Base-by-base conservation (phyloP, 2,113 vertebrate species). In the Corvus moneduloides region DNA sequence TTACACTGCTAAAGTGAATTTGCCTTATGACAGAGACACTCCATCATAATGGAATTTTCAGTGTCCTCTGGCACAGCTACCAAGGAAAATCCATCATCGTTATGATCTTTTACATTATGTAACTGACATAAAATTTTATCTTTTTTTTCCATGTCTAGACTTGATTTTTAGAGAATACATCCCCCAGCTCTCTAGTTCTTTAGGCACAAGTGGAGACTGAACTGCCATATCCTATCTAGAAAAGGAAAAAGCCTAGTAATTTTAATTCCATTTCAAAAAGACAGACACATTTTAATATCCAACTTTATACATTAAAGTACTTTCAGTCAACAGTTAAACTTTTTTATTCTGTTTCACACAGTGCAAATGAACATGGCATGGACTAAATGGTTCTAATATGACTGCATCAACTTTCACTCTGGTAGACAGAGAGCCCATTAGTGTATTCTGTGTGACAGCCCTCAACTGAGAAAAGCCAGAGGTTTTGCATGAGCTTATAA, bases 141-240 rank as follows among this genome's bases (percentile, higher is more conserved):
- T 94, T 94, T 89, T 93, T 93, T 87, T 73, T 85, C 81, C 33
- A 32, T 49, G 72, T 73, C 89, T 89, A 80, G 86, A 82, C 64
- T 69, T 80, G 58, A 75, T 92, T 96, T 96, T 94, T 89, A 90
- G 86, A 90, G 73, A 90, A 71, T 62, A 89, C 51, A 56, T 76
- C 33, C 24, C 49, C 16, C 37, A 21, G 32, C 55, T 35, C 79
- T 80, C 66, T 71, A 82, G 52, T 73, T 90, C 56, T 76, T 75
- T 32, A 81, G 30, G 41, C 17, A n/a, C 20, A 77, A 90, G 51
- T 37, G 33, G 67, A 85, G 56, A 76, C 67, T 77, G 35, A 82
- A 44, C 20, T 89, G 49, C 55, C 27, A 7, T 58, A 69, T 77
- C 62, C 84, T 82, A 75, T 69, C 84, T 83, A 80, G 13, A 93